Percentiles rank a stretch among this genome's conserved stretches.
Conservation (phyloP, 2,797 vertebrate species). For the Epinephelus malabaricus region DNA sequence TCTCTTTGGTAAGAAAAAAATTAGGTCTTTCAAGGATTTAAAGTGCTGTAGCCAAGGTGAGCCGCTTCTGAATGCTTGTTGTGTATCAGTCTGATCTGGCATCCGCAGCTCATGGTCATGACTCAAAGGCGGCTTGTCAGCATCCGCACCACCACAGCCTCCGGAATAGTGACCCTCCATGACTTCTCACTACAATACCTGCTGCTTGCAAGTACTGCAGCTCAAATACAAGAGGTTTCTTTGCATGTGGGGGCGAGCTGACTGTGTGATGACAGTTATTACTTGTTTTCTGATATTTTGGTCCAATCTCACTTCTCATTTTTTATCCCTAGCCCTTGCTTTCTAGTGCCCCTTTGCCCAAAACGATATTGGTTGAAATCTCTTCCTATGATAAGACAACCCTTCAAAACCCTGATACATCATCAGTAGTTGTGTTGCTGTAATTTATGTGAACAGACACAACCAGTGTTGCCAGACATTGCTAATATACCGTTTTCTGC, state of each 20-base stretch:
- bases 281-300: neutral
- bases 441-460: no score
- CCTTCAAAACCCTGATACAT: no score
- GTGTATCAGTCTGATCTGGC: slow-evolving; percentile 41
- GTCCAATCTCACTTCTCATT: no score
- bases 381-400: no score
- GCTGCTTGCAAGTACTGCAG: slow-evolving; percentile 14
- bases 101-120: slow-evolving; percentile 50
- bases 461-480: no score
- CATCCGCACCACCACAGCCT: slow-evolving; percentile 22
- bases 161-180: slow-evolving; percentile 56
- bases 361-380: no score
- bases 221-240: neutral
- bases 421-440: no score
- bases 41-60: slow-evolving; percentile 51
- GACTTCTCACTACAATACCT: slow-evolving; percentile 34
- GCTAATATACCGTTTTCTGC: no score
- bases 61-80: slow-evolving; percentile 44
- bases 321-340: no score
- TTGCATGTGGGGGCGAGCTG: slow-evolving; percentile 1
- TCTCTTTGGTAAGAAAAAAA: slow-evolving; percentile 54
- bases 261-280: slow-evolving; percentile 9
- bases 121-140: slow-evolving; percentile 52
- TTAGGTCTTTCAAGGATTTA: slow-evolving; percentile 33
- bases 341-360: no score